These are phyloP conservation scores for Drosophila peninsularis DNA, from an alignment of 2,888 invertebrate genomes.

Conservation along the genomic window DNA sequence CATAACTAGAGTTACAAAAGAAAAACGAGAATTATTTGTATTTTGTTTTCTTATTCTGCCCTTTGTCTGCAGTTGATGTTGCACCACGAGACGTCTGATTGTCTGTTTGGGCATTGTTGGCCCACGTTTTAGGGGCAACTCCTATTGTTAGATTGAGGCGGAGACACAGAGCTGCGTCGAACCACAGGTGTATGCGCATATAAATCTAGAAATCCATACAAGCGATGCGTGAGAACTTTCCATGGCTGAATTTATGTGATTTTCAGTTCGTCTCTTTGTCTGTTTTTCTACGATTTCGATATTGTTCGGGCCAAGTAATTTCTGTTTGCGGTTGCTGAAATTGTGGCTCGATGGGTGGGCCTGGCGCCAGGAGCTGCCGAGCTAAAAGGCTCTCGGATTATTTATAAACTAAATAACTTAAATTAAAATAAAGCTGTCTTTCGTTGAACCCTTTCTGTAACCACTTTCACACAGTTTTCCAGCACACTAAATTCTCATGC, in stretches of 20 bases:
- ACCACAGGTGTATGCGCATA: constrained; percentile 67
- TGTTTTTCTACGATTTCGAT: constrained; percentile 28
- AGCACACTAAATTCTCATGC: constrained; percentile 60
- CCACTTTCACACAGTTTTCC: constrained; percentile 57
- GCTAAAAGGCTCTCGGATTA: constrained; percentile 29
- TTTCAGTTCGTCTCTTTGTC: constrained; percentile 29
- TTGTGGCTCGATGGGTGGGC: constrained; percentile 36
- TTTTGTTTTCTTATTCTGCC: constrained; percentile 38
- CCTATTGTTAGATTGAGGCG: constrained; percentile 53
- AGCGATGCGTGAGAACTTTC: constrained; percentile 72
- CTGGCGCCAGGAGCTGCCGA: constrained; percentile 42
- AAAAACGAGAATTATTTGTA: constrained; percentile 64
- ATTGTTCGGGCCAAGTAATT: constrained; percentile 35
- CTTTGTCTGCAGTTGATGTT: constrained; percentile 50
- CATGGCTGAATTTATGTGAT: constrained; percentile 57
- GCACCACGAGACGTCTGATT: constrained; percentile 67
- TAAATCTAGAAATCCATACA: constrained; percentile 40
- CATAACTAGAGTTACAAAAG: constrained; percentile 36
- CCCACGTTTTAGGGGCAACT: constrained; percentile 65
- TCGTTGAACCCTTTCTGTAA: constrained; percentile 14
- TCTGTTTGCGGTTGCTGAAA: constrained; percentile 60
- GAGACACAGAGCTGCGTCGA: constrained; percentile 43
- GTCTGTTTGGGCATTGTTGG: constrained; percentile 56
- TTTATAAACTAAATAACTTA: constrained; percentile 62
- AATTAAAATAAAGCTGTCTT: constrained; percentile 60